These are phyloP conservation scores for Alosa sapidissima DNA, from an alignment of 2,797 vertebrate genomes.

Conservation along the genomic window DNA sequence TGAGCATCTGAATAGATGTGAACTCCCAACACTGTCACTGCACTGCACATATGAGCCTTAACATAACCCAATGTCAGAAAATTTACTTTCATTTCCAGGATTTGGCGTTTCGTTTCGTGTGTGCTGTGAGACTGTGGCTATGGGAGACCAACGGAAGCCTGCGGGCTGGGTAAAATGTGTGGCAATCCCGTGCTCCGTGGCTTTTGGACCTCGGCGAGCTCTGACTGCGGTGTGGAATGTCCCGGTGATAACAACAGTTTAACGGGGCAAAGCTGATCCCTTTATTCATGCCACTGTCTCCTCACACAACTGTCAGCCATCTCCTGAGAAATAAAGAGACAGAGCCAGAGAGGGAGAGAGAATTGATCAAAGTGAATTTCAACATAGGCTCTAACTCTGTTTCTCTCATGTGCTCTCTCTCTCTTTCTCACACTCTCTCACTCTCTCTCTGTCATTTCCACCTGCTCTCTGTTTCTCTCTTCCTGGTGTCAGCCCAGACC, in stretches of 20 bases:
- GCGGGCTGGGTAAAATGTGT: slow-evolving; percentile 6
- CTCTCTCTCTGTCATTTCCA: neutral
- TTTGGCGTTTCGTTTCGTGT: neutral
- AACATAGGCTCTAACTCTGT: slow-evolving; percentile 5
- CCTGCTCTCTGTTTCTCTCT: neutral
- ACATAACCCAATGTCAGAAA: too few relatives aligned
- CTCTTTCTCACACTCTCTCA: neutral
- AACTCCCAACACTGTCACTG: neutral
- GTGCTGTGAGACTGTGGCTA: neutral
- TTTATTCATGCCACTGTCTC: slow-evolving; percentile 40
- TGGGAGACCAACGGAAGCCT: neutral
- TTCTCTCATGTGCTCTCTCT: neutral
- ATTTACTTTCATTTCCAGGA: neutral
- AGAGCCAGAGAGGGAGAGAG: slow-evolving; percentile 28
- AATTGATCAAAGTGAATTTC: slow-evolving; percentile 25
- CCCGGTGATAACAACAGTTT: slow-evolving; percentile 32
- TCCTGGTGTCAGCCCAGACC: slow-evolving; percentile 62
- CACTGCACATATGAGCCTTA: too few relatives aligned
- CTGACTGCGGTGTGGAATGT: neutral
- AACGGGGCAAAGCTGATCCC: slow-evolving; percentile 51
- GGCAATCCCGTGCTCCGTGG: slow-evolving; percentile 24
- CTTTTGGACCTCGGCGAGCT: neutral
- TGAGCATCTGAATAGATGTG: neutral
- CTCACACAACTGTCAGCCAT: slow-evolving; percentile 41
- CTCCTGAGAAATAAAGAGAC: slow-evolving; percentile 34